Percentiles rank a stretch among this genome's conserved stretches.
Conservation (phyloP, 2,113 vertebrate species). For the Platycercus adscitus region DNA sequence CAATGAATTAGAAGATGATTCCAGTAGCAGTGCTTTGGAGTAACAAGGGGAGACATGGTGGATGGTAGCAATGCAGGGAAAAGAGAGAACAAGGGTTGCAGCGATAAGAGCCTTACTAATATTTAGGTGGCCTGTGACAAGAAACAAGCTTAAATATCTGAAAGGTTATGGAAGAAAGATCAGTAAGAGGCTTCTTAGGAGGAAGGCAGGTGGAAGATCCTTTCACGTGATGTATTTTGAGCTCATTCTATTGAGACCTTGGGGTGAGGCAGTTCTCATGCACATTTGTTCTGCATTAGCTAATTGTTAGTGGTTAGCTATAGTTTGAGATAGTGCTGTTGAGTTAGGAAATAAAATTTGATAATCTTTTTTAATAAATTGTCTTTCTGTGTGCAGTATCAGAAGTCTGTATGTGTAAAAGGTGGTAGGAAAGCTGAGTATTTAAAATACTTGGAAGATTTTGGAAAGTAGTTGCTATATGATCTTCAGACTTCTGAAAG, state of each 20-base stretch:
- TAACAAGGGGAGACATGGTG: fast-evolving
- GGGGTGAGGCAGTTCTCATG: neutral
- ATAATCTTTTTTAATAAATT: neutral
- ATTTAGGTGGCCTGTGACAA: neutral
- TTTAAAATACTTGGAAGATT: neutral
- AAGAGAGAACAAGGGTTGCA: neutral
- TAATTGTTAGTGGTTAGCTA: neutral
- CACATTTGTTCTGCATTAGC: neutral
- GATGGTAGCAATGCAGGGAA: neutral
- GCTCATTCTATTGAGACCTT: neutral
- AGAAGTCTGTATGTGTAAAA: neutral
- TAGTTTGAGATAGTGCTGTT: neutral
- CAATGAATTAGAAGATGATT: neutral
- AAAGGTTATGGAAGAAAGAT: neutral
- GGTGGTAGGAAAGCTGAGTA: neutral
- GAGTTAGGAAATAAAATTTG: neutral
- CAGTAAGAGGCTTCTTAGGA: neutral
- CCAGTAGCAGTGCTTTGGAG: neutral
- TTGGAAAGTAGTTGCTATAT: neutral
- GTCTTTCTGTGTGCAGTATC: neutral
- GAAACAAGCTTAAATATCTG: neutral
- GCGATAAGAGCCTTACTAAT: neutral
- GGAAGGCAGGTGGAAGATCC: neutral
- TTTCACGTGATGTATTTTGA: neutral
- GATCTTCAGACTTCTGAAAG: neutral